These are phyloP conservation scores for Diloba caeruleocephala DNA, from an alignment of 2,888 invertebrate genomes.

Conservation along the genomic window DNA sequence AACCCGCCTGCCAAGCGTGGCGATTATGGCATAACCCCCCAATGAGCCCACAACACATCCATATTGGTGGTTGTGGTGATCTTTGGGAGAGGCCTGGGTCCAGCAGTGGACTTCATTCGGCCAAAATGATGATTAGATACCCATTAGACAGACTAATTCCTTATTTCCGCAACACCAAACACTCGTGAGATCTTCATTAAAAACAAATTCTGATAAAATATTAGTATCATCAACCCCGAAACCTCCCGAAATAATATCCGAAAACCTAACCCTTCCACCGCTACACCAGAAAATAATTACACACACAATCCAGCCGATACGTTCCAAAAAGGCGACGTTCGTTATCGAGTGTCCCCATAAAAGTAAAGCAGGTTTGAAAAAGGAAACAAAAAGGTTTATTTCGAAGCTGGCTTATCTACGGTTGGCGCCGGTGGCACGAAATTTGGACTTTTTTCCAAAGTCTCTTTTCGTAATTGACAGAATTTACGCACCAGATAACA, in stretches of 20 bases:
- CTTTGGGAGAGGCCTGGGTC: no score
- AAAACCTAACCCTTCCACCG: slow-evolving; percentile 39
- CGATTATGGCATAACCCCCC: no score
- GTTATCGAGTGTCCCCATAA: slow-evolving; percentile 62
- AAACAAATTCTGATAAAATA: no score
- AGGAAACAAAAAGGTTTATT: slow-evolving; percentile 51
- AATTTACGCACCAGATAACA: slow-evolving; percentile 62
- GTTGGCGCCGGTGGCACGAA: slow-evolving; percentile 65
- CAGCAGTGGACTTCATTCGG: no score
- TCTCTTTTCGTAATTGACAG: slow-evolving; percentile 61
- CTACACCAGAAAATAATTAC: slow-evolving; percentile 51
- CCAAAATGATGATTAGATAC: no score
- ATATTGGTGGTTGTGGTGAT: no score
- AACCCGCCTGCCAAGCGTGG: no score
- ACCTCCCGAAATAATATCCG: background rate
- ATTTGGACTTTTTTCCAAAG: slow-evolving; percentile 49
- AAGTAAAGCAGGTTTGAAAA: slow-evolving; percentile 56
- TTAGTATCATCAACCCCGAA: background rate
- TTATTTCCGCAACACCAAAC: no score
- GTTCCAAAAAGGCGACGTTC: slow-evolving; percentile 44
- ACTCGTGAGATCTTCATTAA: no score
- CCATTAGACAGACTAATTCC: no score
- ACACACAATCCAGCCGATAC: slow-evolving; percentile 32
- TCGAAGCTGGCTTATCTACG: slow-evolving; percentile 55
- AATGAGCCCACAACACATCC: no score